Evolutionary conservation across 2,113 vertebrate species (phyloP).

Genomic region (Antidorcas marsupialis): DNA sequence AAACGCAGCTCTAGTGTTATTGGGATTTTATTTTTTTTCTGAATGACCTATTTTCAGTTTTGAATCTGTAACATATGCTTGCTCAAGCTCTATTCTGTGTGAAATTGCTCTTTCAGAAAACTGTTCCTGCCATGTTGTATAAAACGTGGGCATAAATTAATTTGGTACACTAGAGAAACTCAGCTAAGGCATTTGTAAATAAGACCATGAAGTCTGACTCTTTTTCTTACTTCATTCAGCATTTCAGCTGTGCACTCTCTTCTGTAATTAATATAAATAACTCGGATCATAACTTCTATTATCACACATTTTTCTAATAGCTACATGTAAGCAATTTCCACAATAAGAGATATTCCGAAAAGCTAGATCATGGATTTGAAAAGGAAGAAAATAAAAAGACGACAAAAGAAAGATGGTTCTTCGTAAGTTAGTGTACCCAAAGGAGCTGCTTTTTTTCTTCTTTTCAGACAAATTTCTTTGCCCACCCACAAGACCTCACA

Average conservation of each 20-base stretch:
- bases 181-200: background rate
- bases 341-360: background rate
- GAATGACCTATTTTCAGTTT: background rate
- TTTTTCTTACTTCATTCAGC: background rate
- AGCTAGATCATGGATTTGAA: background rate
- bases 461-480: slow-evolving; percentile 90
- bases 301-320: background rate
- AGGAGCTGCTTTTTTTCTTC: slow-evolving; percentile 29
- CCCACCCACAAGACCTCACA: slow-evolving; percentile 90
- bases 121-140: background rate
- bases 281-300: background rate
- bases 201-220: background rate
- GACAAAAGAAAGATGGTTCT: background rate
- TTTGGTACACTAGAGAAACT: slow-evolving; percentile 12
- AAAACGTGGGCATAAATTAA: slow-evolving; percentile 14
- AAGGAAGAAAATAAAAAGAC: background rate
- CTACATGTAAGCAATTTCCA: background rate
- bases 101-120: slow-evolving; percentile 31
- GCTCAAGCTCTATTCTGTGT: background rate
- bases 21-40: background rate
- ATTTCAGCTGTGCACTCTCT: background rate
- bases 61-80: background rate
- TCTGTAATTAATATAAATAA: background rate
- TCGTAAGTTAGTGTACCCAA: background rate
- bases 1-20: background rate